These are phyloP conservation scores for Callipepla californica DNA, from an alignment of 2,113 vertebrate species.

Conservation along the genomic window DNA sequence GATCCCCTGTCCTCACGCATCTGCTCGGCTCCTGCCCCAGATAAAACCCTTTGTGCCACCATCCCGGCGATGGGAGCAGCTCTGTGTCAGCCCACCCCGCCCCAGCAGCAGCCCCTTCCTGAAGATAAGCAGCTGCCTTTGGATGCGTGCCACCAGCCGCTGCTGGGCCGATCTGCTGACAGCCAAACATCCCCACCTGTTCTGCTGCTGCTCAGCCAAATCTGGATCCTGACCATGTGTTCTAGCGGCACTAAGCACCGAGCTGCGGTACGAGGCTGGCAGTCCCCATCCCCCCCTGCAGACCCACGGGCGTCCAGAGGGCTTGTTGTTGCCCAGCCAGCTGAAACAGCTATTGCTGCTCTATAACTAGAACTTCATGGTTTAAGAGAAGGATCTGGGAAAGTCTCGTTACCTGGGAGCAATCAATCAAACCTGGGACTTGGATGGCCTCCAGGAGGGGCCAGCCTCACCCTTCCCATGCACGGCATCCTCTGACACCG, in stretches of 20 bases:
- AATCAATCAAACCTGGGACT: slow-evolving; percentile 14
- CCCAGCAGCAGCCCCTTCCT: slow-evolving; percentile 47
- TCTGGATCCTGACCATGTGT: background rate
- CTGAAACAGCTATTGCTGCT: slow-evolving; percentile 22
- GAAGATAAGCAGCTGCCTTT: slow-evolving; percentile 65
- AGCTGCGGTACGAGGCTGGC: background rate
- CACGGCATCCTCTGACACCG: fast-evolving
- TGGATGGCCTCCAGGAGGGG: background rate
- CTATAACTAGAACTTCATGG: fast-evolving
- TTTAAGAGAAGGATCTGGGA: slow-evolving; percentile 5
- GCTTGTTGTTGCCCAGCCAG: background rate
- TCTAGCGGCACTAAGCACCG: background rate
- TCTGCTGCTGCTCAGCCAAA: slow-evolving; percentile 35
- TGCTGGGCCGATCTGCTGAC: slow-evolving; percentile 39
- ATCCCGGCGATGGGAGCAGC: background rate
- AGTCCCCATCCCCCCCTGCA: background rate
- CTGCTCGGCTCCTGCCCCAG: background rate
- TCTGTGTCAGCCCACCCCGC: background rate
- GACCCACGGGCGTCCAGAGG: background rate
- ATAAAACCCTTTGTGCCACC: background rate
- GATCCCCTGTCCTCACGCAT: fast-evolving
- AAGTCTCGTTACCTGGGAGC: slow-evolving; percentile 25
- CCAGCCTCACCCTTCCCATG: background rate
- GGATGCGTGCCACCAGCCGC: slow-evolving; percentile 59
- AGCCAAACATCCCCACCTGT: slow-evolving; percentile 61